These are phyloP conservation scores for Drusus annulatus DNA, from an alignment of 1,140 invertebrate genomes.

Conservation along the genomic window DNA sequence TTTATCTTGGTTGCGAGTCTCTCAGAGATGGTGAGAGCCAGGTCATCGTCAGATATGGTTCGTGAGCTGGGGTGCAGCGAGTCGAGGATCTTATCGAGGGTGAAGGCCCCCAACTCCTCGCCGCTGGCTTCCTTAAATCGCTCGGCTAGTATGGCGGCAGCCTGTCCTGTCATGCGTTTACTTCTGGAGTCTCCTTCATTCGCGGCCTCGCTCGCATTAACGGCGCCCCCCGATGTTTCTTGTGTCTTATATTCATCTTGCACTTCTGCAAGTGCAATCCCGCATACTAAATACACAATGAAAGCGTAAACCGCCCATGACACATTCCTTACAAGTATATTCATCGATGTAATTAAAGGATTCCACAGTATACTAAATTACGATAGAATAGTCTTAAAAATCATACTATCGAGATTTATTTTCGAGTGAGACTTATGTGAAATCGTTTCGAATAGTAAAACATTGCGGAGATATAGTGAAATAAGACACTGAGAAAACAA, in stretches of 20 bases:
- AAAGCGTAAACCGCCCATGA: background rate
- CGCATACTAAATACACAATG: background rate
- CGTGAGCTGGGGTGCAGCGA: constrained; percentile 6
- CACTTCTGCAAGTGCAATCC: background rate
- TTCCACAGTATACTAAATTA: background rate
- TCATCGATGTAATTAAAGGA: background rate
- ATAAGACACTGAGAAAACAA: constrained; percentile 16
- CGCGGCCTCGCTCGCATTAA: constrained; percentile 5
- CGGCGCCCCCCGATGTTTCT: background rate
- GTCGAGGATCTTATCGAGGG: constrained; percentile 37
- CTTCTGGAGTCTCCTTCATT: background rate
- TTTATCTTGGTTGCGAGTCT: constrained; percentile 43
- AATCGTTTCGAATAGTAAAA: constrained; percentile 34
- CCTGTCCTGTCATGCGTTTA: constrained; percentile 44
- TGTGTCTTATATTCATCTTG: constrained; percentile 30
- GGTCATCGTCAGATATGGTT: constrained; percentile 39
- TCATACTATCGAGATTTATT: background rate
- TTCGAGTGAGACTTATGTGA: background rate
- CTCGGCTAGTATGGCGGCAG: constrained; percentile 13
- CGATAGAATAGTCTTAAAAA: background rate
- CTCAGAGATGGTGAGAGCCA: constrained; percentile 28
- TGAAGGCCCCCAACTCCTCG: constrained; percentile 48
- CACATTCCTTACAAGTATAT: background rate
- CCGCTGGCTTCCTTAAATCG: background rate
- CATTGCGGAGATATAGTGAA: background rate